Percentiles rank a stretch among this genome's conserved stretches.
phyloP scores from a whole-genome alignment of 2,797 vertebrate genomes.

The Lepus townsendii region DNA sequence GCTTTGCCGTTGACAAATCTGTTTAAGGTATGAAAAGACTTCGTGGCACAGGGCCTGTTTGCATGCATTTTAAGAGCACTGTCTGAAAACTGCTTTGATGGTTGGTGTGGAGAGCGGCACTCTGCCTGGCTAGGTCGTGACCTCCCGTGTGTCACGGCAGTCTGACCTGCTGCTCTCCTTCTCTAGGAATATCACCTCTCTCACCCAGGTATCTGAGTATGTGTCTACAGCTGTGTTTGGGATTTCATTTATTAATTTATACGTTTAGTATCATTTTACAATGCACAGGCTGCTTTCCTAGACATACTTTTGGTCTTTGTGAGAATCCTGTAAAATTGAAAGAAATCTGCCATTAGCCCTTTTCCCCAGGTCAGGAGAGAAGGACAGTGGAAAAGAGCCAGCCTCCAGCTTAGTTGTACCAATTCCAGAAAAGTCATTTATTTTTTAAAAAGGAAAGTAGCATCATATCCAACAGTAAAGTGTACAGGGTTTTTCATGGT shows the following conservation, averaged over 20 bases:
- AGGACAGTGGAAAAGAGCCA: not conserved
- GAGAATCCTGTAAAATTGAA: not conserved
- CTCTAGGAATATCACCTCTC: not conserved
- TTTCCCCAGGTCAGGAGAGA: not conserved
- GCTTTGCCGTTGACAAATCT: conserved; percentile 97
- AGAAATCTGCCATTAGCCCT: not conserved
- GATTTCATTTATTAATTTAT: not conserved
- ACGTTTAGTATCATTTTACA: not conserved
- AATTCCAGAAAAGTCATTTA: not conserved
- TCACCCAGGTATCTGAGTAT: conserved; percentile 18
- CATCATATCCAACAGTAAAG: not conserved
- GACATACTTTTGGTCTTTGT: conserved; percentile 15
- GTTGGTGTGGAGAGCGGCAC: not conserved
- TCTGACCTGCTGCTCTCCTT: not conserved
- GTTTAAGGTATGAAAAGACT: conserved; percentile 93
- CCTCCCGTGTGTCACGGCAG: not conserved
- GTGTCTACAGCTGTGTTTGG: not conserved
- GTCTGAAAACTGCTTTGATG: conserved; percentile 33
- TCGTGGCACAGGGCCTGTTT: conserved; percentile 48
- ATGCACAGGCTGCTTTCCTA: not conserved
- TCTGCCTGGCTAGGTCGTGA: not conserved
- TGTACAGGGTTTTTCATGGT: not conserved
- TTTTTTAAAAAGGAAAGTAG: conserved; percentile 19
- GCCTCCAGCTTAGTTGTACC: not conserved
- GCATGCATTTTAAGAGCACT: conserved; percentile 44